A percentile compares a stretch with the other conserved stretches of the same genome.
Evolutionary conservation across 2,113 vertebrate species (phyloP).

Genomic region (Kryptolebias marmoratus): DNA sequence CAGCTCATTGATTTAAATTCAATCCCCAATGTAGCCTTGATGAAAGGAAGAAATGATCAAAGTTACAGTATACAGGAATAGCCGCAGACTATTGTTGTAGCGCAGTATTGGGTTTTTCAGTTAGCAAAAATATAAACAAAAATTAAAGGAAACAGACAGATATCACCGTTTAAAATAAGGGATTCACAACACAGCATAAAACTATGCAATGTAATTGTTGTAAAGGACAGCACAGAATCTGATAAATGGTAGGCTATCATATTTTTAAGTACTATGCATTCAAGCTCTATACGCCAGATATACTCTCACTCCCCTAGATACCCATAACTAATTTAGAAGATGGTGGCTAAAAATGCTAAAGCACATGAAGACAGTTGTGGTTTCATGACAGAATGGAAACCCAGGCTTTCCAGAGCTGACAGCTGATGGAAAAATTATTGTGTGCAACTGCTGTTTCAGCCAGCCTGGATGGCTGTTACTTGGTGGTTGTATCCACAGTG

Average conservation of each 20-base stretch:
- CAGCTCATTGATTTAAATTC: constrained; percentile 32
- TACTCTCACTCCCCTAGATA: neutral
- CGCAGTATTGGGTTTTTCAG: neutral
- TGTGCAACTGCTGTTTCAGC: neutral
- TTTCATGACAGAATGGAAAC: neutral
- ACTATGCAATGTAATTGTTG: neutral
- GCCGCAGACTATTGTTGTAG: neutral
- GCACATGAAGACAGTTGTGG: neutral
- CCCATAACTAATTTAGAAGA: neutral
- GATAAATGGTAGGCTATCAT: neutral
- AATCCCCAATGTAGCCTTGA: neutral
- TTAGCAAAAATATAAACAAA: neutral
- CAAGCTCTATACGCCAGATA: neutral
- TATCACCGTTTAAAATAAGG: neutral
- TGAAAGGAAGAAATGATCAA: neutral
- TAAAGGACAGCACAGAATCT: neutral
- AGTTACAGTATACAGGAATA: neutral
- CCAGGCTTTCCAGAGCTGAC: neutral
- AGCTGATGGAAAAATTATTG: neutral
- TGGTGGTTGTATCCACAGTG: neutral
- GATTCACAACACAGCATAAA: neutral
- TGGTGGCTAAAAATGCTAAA: neutral
- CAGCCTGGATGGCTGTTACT: neutral
- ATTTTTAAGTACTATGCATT: neutral
- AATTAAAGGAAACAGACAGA: neutral